phyloP scores from a whole-genome alignment of 2,888 invertebrate genomes.

The Drepana falcataria region DNA sequence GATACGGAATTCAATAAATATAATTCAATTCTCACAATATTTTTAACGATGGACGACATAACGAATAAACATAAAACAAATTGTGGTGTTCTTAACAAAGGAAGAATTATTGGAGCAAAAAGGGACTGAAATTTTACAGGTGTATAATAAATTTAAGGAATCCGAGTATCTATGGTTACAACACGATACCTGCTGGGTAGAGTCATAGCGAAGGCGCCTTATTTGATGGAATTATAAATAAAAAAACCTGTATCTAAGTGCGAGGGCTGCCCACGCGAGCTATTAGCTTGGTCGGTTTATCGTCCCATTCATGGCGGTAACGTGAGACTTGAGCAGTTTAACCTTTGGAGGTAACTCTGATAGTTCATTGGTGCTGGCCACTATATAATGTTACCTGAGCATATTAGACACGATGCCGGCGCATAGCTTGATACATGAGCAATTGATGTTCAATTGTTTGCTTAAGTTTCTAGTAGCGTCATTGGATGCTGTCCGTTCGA shows the following conservation, averaged over 20 bases:
- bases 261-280: slow-evolving; percentile 52
- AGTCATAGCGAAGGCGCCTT: slow-evolving; percentile 56
- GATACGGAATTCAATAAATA: slow-evolving; percentile 7
- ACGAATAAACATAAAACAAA: slow-evolving; percentile 9
- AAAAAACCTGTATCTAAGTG: slow-evolving; percentile 41
- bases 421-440: slow-evolving; percentile 16
- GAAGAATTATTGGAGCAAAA: slow-evolving; percentile 17
- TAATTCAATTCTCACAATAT: slow-evolving; percentile 5
- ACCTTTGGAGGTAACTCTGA: slow-evolving; percentile 47
- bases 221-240: slow-evolving; percentile 55
- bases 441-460: neutral
- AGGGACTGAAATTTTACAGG: slow-evolving; percentile 42
- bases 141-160: slow-evolving; percentile 60
- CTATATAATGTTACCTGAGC: slow-evolving; percentile 36
- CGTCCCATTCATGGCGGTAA: slow-evolving; percentile 60
- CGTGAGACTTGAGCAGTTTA: slow-evolving; percentile 49
- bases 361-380: slow-evolving; percentile 25
- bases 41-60: slow-evolving; percentile 4
- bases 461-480: neutral
- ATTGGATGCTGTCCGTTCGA: neutral
- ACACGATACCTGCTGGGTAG: slow-evolving; percentile 56
- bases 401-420: slow-evolving; percentile 24
- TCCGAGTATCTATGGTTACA: slow-evolving; percentile 35
- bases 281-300: slow-evolving; percentile 67
- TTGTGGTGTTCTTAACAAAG: slow-evolving; percentile 5